Evolutionary conservation across 2,113 vertebrate genomes (phyloP), one percentile per base, ranked within the genome.

Genomic region (Trogon surrucura): DNA sequence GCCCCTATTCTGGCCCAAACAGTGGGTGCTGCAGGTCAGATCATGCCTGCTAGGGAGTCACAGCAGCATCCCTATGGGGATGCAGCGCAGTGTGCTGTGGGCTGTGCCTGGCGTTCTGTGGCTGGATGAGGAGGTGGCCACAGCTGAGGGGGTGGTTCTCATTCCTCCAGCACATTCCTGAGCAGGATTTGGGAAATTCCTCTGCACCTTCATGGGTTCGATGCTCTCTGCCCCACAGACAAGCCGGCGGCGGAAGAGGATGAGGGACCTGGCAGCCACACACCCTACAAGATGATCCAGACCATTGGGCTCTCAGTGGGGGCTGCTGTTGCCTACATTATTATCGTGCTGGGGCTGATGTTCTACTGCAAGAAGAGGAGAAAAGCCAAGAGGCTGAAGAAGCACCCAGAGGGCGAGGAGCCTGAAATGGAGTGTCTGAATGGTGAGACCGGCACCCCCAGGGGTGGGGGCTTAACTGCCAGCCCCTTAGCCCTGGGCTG

Each of bases 251-350:
- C 57, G 1, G 89, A 94, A 19, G 84, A 70, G 25, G 94, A 96
- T 0, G 96, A 97, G 2, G 97, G 93, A 2, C 97, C 95, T 0
- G 98, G 97, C 20, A 99, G 97, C 90, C 98, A 97, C 89, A 99
- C 99, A 3, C 99, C 99, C 5, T 99, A 99, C 90, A 99, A 99
- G 98, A 99, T 99, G 99, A 99, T 99, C 98, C 99, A 99, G 97
- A 99, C 99, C 80, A 99, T 99, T 3, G 99, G 99, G 11, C 98
- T 99, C 66, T 99, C 99, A 0, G 99, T 99, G 95, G 99, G 99
- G 0, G 99, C 99, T 0, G 99, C 99, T 0, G 99, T 99, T 69
- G 99, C 99, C 20, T 99, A 99, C 96, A 99, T 99, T 75, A 99
- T 99, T 4, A 98, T 99, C 0, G 99, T 99, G 32, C 98, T 99